Percentiles rank a stretch among this genome's conserved stretches.
These are phyloP conservation scores for Shargacucullia verbasci DNA, from an alignment of 2,888 invertebrate species.

Conservation along the genomic window DNA sequence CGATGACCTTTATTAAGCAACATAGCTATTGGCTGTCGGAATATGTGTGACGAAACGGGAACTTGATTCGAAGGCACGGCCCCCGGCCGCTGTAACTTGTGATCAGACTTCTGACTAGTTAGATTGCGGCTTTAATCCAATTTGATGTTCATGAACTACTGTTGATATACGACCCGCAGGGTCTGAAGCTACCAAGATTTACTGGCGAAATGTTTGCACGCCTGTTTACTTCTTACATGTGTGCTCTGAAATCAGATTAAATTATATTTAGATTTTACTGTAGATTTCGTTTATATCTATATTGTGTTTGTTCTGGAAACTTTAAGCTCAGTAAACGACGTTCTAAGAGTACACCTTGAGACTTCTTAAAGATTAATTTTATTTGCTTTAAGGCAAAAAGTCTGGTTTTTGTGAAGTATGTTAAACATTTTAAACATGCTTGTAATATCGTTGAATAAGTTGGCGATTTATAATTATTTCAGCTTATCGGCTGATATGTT, in stretches of 20 bases:
- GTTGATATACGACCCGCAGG: slow-evolving; percentile 62
- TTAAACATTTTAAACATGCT: no score
- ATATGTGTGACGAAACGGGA: slow-evolving; percentile 43
- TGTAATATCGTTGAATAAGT: no score
- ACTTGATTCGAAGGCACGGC: slow-evolving; percentile 49
- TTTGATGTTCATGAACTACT: slow-evolving; percentile 70
- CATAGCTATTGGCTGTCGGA: slow-evolving; percentile 29
- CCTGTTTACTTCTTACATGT: slow-evolving; percentile 37
- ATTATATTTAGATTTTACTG: slow-evolving; percentile 15
- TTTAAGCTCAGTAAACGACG: slow-evolving; percentile 8
- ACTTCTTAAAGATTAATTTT: slow-evolving; percentile 6
- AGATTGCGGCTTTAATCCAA: slow-evolving; percentile 72
- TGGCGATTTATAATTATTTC: no score
- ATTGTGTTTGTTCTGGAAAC: background rate
- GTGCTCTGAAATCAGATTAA: slow-evolving; percentile 3
- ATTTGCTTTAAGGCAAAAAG: slow-evolving; percentile 7
- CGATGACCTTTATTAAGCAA: slow-evolving; percentile 18
- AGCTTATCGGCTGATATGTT: no score
- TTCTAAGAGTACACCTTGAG: slow-evolving; percentile 5
- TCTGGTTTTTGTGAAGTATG: no score
- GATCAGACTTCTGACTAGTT: slow-evolving; percentile 68
- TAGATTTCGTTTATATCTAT: slow-evolving; percentile 10
- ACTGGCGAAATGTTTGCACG: slow-evolving; percentile 44
- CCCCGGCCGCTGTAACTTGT: slow-evolving; percentile 63
- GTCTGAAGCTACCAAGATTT: slow-evolving; percentile 54